Percentiles rank a stretch among this genome's conserved stretches.
Conservation (phyloP, 1,140 invertebrate species). For the Brachionus sp. region DNA sequence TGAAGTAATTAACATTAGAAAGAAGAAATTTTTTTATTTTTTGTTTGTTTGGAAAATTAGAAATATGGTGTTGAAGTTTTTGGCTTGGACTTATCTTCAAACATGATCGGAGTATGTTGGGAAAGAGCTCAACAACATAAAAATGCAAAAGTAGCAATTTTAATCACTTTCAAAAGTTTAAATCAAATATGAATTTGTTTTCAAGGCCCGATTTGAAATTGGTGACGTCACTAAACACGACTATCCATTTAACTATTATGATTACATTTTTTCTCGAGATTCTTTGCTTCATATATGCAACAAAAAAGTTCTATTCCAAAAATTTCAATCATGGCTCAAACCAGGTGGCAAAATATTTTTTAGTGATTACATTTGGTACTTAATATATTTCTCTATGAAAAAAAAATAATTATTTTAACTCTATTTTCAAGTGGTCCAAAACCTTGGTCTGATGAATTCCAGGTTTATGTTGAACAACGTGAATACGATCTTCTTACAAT, state of each 20-base stretch:
- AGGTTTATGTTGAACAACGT: conserved; percentile 61
- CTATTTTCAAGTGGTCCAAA: conserved; percentile 51
- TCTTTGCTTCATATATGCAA: conserved; percentile 66
- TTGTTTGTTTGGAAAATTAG: not conserved
- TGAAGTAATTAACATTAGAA: conserved; percentile 5
- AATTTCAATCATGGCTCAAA: conserved; percentile 64
- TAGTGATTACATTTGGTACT: conserved; percentile 60
- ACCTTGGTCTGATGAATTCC: conserved; percentile 58
- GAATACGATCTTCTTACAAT: conserved; percentile 61
- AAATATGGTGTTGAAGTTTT: conserved; percentile 62
- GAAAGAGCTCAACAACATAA: conserved; percentile 51
- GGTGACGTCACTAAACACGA: conserved; percentile 38
- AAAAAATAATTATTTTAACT: not conserved
- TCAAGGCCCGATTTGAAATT: conserved; percentile 43
- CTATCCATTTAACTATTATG: not conserved
- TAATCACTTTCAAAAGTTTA: not conserved
- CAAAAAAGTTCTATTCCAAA: conserved; percentile 62
- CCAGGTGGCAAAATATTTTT: conserved; percentile 63
- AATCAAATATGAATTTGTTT: not conserved
- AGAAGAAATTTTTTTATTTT: not conserved
- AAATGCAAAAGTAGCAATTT: conserved; percentile 48
- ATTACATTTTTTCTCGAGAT: conserved; percentile 34
- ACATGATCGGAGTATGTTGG: conserved; percentile 66
- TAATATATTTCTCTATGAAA: not conserved
- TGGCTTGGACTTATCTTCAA: conserved; percentile 65